Evolutionary conservation across 2,888 invertebrate genomes (phyloP).

Genomic region (Hemistola chrysoprasaria): DNA sequence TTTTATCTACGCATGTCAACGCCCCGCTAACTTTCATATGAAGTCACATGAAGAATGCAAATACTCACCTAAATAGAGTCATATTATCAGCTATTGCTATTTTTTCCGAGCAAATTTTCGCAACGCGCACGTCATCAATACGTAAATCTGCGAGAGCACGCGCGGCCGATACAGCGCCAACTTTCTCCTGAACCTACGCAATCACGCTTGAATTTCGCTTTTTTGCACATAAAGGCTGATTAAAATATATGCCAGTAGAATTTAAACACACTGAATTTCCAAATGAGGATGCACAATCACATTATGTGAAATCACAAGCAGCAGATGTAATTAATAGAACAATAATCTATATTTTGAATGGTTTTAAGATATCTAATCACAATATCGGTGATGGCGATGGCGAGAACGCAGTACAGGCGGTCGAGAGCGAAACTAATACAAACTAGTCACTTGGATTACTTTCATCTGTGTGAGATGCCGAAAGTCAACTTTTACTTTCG

Average conservation of each 20-base stretch:
- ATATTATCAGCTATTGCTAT: conserved; percentile 34
- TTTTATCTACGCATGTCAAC: conserved; percentile 7
- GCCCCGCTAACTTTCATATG: conserved; percentile 22
- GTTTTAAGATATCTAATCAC: conserved; percentile 30
- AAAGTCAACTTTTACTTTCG: conserved; percentile 78
- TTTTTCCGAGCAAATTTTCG: conserved; percentile 51
- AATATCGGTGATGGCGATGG: conserved; percentile 20
- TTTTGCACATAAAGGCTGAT: conserved; percentile 47
- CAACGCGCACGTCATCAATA: conserved; percentile 54
- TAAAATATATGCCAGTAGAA: conserved; percentile 18
- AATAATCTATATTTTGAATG: conserved; percentile 10
- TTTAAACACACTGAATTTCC: conserved; percentile 13
- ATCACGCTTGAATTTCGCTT: conserved; percentile 61
- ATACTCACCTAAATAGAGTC: conserved; percentile 39
- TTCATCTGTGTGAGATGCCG: conserved; percentile 71
- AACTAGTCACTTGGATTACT: conserved; percentile 66
- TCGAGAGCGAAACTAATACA: conserved; percentile 73
- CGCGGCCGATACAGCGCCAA: conserved; percentile 48
- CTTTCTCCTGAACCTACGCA: conserved; percentile 62
- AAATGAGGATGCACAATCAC: conserved; percentile 14
- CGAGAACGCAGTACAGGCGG: conserved; percentile 41
- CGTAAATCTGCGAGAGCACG: conserved; percentile 51
- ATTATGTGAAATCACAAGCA: conserved; percentile 5
- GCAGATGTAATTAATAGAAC: conserved; percentile 3
- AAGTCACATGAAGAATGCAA: conserved; percentile 24